Evolutionary conservation across 2,797 vertebrate species (phyloP).

Genomic region (Poeciliopsis turneri): DNA sequence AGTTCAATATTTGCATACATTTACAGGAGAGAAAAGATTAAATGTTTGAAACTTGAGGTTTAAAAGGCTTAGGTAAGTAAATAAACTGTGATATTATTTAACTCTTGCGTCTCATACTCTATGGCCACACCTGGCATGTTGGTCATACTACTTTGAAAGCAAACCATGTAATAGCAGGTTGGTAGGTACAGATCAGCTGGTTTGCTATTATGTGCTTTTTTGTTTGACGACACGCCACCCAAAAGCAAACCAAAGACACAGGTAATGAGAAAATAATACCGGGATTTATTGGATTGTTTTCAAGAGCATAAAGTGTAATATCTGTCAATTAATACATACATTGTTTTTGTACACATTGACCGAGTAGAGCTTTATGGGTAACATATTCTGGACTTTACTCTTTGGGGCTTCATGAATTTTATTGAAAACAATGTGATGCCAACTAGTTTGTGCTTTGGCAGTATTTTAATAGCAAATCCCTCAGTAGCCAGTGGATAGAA

Average conservation of each 20-base stretch:
- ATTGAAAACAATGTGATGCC: conserved; percentile 4
- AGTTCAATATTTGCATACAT: background rate
- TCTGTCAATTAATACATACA: background rate
- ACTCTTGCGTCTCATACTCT: background rate
- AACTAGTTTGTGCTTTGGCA: background rate
- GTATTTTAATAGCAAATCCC: conserved; percentile 11
- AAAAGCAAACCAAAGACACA: background rate
- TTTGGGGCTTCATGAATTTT: conserved; percentile 11
- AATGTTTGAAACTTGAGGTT: background rate
- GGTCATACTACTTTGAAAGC: background rate
- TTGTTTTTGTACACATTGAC: background rate
- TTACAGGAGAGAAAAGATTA: background rate
- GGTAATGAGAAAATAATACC: background rate
- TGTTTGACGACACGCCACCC: background rate
- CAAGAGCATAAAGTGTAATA: background rate
- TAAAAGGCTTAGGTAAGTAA: background rate
- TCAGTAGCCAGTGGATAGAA: background rate
- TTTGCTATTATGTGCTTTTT: background rate
- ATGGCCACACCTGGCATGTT: background rate
- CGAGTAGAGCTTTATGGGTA: background rate
- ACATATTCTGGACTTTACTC: background rate
- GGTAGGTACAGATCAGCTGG: background rate
- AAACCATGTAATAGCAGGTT: background rate
- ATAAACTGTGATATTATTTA: background rate
- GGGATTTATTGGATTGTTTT: background rate